Conservation (phyloP, 2,797 vertebrate species). For the Siniperca undulata region DNA sequence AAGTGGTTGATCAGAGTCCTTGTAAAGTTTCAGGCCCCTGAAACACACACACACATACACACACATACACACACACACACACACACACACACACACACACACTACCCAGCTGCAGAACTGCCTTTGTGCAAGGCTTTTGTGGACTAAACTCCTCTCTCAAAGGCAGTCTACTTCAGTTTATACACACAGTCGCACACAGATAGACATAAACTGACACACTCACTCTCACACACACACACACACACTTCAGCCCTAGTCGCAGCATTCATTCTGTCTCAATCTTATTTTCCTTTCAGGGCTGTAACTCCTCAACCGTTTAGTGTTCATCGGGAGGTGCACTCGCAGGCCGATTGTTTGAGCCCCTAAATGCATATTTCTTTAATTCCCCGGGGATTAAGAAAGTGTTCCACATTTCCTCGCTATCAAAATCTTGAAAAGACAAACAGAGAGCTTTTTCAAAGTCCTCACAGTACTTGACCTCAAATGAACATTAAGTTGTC, state of each 20-base stretch:
- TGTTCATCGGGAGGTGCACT: conserved; percentile 75
- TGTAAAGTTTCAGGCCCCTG: conserved; percentile 26
- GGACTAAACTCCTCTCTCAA: conserved; percentile 58
- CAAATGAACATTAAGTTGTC: conserved; percentile 68
- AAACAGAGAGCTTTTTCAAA: conserved; percentile 70
- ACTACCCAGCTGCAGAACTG: conserved; percentile 39
- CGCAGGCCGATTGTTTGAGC: conserved; percentile 72
- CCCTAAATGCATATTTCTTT: conserved; percentile 75
- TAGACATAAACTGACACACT: conserved; percentile 38
- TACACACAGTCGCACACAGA: conserved; percentile 54
- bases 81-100: conserved; percentile 25
- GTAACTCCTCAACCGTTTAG: conserved; percentile 73
- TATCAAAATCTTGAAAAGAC: conserved; percentile 70
- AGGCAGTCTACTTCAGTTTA: conserved; percentile 50
- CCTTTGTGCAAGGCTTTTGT: conserved; percentile 71
- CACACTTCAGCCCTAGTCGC: conserved; percentile 46
- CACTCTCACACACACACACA: conserved; percentile 15
- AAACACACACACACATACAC: conserved; percentile 37
- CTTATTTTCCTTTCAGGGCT: conserved; percentile 73
- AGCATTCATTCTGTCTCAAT: conserved; percentile 69
- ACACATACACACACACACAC: conserved; percentile 29
- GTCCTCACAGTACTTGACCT: conserved; percentile 60
- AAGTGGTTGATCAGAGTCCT: conserved; percentile 20
- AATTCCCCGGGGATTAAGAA: conserved; percentile 79
- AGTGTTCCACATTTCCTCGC: conserved; percentile 65